Percentiles rank a stretch among this genome's conserved stretches.
phyloP scores from a whole-genome alignment of 2,113 vertebrate species.

The Brachypodius melanocephalos region DNA sequence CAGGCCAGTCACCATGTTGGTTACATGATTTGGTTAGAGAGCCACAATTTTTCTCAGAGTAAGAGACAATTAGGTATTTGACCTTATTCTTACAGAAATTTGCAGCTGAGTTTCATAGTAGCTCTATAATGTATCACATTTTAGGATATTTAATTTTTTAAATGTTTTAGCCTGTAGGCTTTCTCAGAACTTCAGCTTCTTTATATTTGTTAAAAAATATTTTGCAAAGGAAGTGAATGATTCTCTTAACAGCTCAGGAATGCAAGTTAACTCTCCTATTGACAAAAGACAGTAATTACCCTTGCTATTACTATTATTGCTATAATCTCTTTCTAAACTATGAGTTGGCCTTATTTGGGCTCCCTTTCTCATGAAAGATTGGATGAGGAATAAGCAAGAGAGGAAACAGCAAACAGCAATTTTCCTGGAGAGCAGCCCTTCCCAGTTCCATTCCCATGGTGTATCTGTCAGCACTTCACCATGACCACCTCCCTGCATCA shows the following conservation, averaged over 20 bases:
- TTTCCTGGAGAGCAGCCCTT: background rate
- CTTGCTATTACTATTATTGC: no score
- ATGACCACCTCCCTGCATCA: accelerated
- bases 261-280: background rate
- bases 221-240: background rate
- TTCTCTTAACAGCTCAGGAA: background rate
- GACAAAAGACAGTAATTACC: background rate
- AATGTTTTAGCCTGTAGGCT: background rate
- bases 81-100: background rate
- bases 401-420: background rate
- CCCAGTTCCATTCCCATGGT: background rate
- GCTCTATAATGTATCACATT: background rate
- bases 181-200: background rate
- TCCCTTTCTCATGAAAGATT: background rate
- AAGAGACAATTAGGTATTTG: background rate
- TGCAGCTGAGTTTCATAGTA: background rate
- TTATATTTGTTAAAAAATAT: background rate
- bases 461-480: accelerated
- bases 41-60: background rate
- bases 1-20: background rate
- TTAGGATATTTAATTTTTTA: background rate
- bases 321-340: background rate
- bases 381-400: background rate
- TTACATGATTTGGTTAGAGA: background rate
- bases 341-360: background rate